Evolutionary conservation across 2,113 vertebrate genomes (phyloP).

Genomic region (Erythrocercus mccallii): DNA sequence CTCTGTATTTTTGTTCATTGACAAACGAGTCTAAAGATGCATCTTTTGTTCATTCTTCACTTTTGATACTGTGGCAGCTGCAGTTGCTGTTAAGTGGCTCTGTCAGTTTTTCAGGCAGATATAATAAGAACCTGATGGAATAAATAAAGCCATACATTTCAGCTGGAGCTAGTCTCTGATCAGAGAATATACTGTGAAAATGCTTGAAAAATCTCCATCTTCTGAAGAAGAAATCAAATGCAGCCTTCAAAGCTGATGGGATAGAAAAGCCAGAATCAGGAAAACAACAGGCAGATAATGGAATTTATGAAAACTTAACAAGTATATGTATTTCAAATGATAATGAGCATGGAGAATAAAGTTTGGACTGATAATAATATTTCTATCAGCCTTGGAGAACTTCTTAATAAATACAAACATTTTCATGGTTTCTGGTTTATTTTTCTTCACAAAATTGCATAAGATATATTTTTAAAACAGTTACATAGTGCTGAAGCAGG

Average conservation of each 20-base stretch:
- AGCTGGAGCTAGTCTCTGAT: conserved; percentile 24
- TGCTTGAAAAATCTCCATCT: background rate
- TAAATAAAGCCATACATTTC: conserved; percentile 43
- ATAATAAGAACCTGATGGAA: conserved; percentile 5
- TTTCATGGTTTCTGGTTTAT: background rate
- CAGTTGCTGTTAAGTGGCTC: background rate
- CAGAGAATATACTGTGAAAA: conserved; percentile 17
- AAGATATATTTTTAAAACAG: background rate
- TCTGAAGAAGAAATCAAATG: conserved; percentile 38
- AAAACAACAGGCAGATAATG: conserved; percentile 12
- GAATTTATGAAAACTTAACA: conserved; percentile 25
- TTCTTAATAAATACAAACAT: background rate
- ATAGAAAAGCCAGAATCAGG: background rate
- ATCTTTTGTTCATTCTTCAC: background rate
- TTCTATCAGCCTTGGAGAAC: background rate
- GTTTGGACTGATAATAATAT: background rate
- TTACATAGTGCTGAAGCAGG: background rate
- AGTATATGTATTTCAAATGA: conserved; percentile 7
- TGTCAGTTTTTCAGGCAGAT: conserved; percentile 15
- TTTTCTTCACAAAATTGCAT: background rate
- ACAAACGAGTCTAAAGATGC: background rate
- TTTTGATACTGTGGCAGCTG: conserved; percentile 7
- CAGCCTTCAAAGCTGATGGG: background rate
- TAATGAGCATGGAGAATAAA: background rate
- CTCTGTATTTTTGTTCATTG: background rate